phyloP scores from a whole-genome alignment of 2,888 invertebrate species.

The Carpatolechia fugitivella region DNA sequence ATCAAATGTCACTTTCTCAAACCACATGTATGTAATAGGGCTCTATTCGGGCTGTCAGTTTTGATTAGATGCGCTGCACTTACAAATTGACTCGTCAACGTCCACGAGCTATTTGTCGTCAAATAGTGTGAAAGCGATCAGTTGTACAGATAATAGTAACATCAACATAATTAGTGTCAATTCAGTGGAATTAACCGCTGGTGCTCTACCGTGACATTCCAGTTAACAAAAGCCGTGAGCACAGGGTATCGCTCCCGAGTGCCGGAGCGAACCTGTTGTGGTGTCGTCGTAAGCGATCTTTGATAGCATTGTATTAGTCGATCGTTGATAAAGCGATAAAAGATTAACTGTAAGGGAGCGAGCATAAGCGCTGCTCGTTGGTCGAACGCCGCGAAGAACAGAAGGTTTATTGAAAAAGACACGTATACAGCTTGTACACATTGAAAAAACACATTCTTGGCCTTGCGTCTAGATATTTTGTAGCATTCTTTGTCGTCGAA shows the following conservation, averaged over 20 bases:
- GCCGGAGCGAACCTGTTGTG: constrained; percentile 27
- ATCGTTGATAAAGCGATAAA: constrained; percentile 51
- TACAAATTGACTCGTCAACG: constrained; percentile 18
- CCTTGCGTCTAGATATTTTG: constrained; percentile 4
- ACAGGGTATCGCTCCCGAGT: constrained; percentile 28
- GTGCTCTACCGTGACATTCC: constrained; percentile 31
- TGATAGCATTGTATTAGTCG: constrained; percentile 55
- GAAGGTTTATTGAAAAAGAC: not conserved
- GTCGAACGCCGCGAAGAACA: not conserved
- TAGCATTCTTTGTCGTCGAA: not conserved
- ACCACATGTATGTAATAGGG: constrained; percentile 18
- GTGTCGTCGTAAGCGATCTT: constrained; percentile 24
- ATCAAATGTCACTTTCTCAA: constrained; percentile 35
- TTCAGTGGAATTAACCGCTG: constrained; percentile 26
- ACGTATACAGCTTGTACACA: not conserved
- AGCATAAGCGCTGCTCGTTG: constrained; percentile 17
- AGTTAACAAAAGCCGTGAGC: constrained; percentile 20
- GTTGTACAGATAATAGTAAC: constrained; percentile 21
- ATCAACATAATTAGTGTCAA: constrained; percentile 25
- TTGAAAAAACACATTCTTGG: not conserved
- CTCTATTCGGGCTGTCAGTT: constrained; percentile 23
- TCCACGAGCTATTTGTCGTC: constrained; percentile 4
- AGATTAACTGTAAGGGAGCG: constrained; percentile 19
- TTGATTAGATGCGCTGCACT: constrained; percentile 24
- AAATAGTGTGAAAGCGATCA: constrained; percentile 1